Percentiles rank a stretch among this genome's conserved stretches.
phyloP scores from a whole-genome alignment of 1,140 invertebrate genomes.

The Tetragonula clypearis region DNA sequence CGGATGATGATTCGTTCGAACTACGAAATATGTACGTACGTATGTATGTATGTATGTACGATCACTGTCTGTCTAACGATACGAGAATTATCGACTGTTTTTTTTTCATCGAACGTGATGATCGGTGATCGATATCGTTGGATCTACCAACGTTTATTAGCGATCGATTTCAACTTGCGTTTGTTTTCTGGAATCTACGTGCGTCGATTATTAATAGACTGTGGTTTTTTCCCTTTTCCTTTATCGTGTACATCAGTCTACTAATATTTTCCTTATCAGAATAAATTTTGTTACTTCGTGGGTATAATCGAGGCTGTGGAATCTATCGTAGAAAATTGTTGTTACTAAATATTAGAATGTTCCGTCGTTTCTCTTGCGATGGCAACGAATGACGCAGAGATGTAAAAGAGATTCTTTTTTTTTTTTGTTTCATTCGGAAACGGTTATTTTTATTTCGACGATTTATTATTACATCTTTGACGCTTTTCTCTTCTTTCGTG shows the following conservation, averaged over 20 bases:
- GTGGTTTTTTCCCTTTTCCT: neutral
- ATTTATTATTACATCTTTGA: no score
- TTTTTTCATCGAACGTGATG: constrained; percentile 7
- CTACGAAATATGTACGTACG: neutral
- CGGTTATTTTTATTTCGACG: no score
- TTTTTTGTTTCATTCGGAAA: no score
- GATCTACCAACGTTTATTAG: neutral
- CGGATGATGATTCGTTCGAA: neutral
- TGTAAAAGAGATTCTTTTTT: no score
- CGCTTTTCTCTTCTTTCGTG: no score
- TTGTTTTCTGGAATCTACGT: neutral
- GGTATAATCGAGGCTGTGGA: neutral
- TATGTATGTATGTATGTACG: neutral
- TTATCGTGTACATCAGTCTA: neutral
- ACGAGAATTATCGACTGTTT: constrained; percentile 8
- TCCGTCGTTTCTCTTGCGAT: no score
- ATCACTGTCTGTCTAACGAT: constrained; percentile 1
- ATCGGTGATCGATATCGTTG: neutral
- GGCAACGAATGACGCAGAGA: no score
- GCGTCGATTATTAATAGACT: neutral
- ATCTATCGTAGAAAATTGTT: neutral
- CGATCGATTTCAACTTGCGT: neutral
- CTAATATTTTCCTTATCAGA: neutral
- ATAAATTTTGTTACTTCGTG: neutral
- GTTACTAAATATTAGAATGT: neutral